Base-by-base conservation (phyloP, 2,113 vertebrate species). In the Dicaeum eximium region DNA sequence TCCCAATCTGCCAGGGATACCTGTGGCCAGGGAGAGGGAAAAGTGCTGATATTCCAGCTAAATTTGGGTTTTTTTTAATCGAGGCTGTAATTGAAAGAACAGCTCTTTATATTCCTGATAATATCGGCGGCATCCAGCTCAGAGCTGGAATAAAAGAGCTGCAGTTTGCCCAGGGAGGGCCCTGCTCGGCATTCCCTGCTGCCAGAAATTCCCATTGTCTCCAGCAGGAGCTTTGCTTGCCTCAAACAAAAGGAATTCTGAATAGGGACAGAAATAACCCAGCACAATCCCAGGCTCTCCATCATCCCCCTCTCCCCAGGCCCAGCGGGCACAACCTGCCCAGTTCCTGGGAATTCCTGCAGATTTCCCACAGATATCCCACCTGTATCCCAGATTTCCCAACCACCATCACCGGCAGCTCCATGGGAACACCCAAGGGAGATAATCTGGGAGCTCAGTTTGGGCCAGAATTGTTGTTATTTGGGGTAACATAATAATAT, bases 341-440 rank as follows among this genome's bases (percentile, higher is more conserved):
- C 30, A 0, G 6, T 4, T 7, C 44, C n/a, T 0, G 0, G 38
- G 54, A 33, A 42, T 21, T 56, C 50, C 82, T 69, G 28, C 27
- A 5, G 37, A 18, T 5, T 5, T n/a, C 21, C 65, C 53, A 24
- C 24, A 5, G 37, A 18, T 5, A 6, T n/a, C 21, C 65, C 53
- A 24, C 24, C 19, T 4, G 0, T 1, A 13, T 53, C 54, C 2
- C 0, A 1, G 1, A 0, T 3, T 38, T 74, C 56, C 65, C 13
- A 1, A 7, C 6, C 17, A 0, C 45, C 77, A 19, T 2, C 57
- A 71, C 31, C 62, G 60, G 31, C 37, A 35, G 25, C 45, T 75
- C 40, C 65, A 13, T 0, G 3, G 42, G 44, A 33, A 50, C 40
- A 38, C 3, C 16, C 16, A 3, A 0, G 0, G n/a, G 47, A 11